Evolutionary conservation across 2,797 vertebrate genomes (phyloP), one percentile per base, ranked within the genome.

Genomic region (Coluber constrictor): DNA sequence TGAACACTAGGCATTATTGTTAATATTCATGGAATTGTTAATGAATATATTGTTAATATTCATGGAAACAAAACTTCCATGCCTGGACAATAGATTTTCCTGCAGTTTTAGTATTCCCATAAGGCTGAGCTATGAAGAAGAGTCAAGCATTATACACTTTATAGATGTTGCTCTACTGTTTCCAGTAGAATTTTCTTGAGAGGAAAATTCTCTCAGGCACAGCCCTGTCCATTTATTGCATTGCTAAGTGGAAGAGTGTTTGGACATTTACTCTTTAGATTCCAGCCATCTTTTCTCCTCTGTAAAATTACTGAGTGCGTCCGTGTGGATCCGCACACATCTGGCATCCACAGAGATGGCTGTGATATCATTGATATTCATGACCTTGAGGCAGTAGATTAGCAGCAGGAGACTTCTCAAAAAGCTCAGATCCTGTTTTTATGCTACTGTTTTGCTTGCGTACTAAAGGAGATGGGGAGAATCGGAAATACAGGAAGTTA

Each of bases 391-490:
- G 57, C 70, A 54, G 7, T 20, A 43, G 54, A 86, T 51, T 86
- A 92, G 74, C 32, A 57, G 70, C 89, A 89, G 86, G 86, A 86
- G 66, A 94, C 89, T 95, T 96, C 95, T 94, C 61, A 92, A 96
- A 94, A 95, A 95, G 90, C 93, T 96, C 0, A n/a, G 95, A 97
- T 97, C 97, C 96, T 97, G 96, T 97, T 97, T 97, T 97, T 96
- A 94, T 96, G 94, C 89, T 32, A 63, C 92, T 95, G 94, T 93
- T 94, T 94, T 96, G 96, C 95, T 93, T 95, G 29, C 94, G 92
- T 95, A 90, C 92, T 96, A 88, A 5, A 0, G 95, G 87, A 94
- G 93, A 92, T 0, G 86, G 95, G 16, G 66, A 95, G 94, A 93
- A 93, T 94, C 92, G 94, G 95, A 96, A 97, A 96, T 93, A 96